Conservation (phyloP, 2,113 vertebrate genomes). For the Bubo scandiacus region DNA sequence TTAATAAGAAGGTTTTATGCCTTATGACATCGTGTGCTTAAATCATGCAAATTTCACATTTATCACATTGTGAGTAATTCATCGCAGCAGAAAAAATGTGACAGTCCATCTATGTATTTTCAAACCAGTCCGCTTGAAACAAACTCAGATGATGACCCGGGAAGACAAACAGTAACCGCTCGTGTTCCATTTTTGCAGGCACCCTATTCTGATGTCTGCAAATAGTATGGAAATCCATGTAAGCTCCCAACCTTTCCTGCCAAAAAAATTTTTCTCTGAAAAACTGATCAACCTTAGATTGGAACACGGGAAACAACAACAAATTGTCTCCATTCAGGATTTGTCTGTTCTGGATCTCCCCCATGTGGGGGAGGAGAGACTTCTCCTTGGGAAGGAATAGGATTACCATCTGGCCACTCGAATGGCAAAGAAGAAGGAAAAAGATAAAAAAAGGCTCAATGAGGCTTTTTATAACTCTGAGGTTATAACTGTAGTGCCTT, state of each 20-base stretch:
- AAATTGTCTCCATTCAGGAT: neutral
- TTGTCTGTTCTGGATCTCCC: neutral
- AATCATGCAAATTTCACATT: neutral
- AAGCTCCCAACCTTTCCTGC: neutral
- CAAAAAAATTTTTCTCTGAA: neutral
- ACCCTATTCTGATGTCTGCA: neutral
- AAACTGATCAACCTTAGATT: neutral
- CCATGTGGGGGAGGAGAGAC: neutral
- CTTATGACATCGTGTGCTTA: neutral
- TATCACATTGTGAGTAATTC: neutral
- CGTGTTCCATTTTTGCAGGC: rapidly evolving
- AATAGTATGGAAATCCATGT: neutral
- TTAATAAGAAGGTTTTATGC: neutral
- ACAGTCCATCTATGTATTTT: neutral
- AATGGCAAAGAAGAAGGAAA: neutral
- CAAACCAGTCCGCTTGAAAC: neutral
- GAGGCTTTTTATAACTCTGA: neutral
- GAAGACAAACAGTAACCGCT: neutral
- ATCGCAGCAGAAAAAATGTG: neutral
- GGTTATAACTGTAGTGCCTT: neutral
- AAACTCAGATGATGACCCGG: neutral
- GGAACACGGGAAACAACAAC: neutral
- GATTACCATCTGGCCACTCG: neutral
- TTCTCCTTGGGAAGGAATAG: neutral
- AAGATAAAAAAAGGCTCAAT: rapidly evolving